Conservation (phyloP, 2,797 vertebrate species). For the Mastacembelus armatus region DNA sequence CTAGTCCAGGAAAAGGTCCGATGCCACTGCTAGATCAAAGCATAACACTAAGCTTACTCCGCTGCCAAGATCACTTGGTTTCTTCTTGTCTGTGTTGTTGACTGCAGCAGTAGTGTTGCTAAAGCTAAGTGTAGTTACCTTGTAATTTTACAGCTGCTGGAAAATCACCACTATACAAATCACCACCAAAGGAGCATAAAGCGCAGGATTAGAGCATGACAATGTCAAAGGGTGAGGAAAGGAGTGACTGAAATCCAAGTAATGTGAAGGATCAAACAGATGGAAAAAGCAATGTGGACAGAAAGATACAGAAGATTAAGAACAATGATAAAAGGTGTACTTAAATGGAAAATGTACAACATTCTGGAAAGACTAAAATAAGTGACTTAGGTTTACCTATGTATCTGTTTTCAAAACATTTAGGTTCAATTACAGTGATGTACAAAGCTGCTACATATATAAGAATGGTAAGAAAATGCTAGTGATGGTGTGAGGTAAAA, state of each 20-base stretch:
- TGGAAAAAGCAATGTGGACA: constrained; percentile 51
- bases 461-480: not conserved
- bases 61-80: constrained; percentile 29
- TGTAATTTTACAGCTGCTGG: constrained; percentile 53
- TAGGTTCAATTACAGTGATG: not conserved
- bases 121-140: constrained; percentile 45
- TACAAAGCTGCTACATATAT: constrained; percentile 17
- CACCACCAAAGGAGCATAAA: constrained; percentile 46
- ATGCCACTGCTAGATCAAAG: constrained; percentile 41
- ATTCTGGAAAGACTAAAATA: constrained; percentile 5
- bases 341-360: constrained; percentile 39
- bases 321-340: not conserved
- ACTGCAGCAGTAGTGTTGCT: constrained; percentile 39
- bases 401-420: constrained; percentile 7
- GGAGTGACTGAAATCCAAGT: constrained; percentile 26
- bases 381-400: not conserved
- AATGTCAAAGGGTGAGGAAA: constrained; percentile 31
- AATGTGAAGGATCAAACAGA: constrained; percentile 51
- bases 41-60: constrained; percentile 10
- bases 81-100: constrained; percentile 22
- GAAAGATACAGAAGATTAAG: not conserved
- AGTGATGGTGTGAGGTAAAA: constrained; percentile 11
- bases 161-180: constrained; percentile 55
- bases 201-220: constrained; percentile 54
- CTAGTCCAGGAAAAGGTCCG: constrained; percentile 18